Evolutionary conservation across 2,797 vertebrate species (phyloP).

Genomic region (Zenarchopterus dispar): DNA sequence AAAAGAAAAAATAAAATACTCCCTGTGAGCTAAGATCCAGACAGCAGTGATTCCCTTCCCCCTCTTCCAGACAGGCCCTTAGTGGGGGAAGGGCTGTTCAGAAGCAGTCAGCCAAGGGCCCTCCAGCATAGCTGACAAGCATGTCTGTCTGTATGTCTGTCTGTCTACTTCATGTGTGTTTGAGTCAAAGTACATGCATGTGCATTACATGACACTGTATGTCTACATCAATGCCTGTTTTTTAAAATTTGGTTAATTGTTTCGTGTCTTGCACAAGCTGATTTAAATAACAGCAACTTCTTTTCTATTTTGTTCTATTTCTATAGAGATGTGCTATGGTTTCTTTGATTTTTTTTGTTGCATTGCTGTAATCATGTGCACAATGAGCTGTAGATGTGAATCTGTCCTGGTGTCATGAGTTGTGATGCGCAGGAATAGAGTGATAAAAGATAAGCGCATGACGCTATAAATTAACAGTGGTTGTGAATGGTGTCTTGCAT

Average conservation of each 20-base stretch:
- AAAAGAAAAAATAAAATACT: too few species aligned
- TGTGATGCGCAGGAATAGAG: neutral
- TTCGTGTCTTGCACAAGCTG: slow-evolving; percentile 5
- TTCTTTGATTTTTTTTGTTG: neutral
- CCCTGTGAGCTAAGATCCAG: slow-evolving; percentile 42
- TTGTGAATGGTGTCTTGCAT: neutral
- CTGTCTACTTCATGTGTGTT: slow-evolving; percentile 51
- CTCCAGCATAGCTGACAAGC: slow-evolving; percentile 79
- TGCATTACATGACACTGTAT: slow-evolving; percentile 49
- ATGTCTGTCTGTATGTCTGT: slow-evolving; percentile 66
- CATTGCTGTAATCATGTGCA: too few species aligned
- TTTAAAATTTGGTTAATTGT: too few species aligned
- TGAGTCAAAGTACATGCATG: slow-evolving; percentile 18
- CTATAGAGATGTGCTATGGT: neutral
- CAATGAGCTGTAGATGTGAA: too few species aligned
- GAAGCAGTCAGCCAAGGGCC: slow-evolving; percentile 75
- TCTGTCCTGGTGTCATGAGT: too few species aligned
- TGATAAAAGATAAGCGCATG: neutral
- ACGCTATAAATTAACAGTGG: slow-evolving; percentile 5
- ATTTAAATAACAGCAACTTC: neutral
- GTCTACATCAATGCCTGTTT: slow-evolving; percentile 8
- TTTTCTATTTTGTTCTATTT: slow-evolving; percentile 1
- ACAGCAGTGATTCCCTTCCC: slow-evolving; percentile 79
- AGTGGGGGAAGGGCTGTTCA: slow-evolving; percentile 77
- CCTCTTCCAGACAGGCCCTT: slow-evolving; percentile 78